Percentiles rank a stretch among this genome's conserved stretches.
phyloP scores from a whole-genome alignment of 2,113 vertebrate genomes.

The Trichomycterus rosablanca region DNA sequence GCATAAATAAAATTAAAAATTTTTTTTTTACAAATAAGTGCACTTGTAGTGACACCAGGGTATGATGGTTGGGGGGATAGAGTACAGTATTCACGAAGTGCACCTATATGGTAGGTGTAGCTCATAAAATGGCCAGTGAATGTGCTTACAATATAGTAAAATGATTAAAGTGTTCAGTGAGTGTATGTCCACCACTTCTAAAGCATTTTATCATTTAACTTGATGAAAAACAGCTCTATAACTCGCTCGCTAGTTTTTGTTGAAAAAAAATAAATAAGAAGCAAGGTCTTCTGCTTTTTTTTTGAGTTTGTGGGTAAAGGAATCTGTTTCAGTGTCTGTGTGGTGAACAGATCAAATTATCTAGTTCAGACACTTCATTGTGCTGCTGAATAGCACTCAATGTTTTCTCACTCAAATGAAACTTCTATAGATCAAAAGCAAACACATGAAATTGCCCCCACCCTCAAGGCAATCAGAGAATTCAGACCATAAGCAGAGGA shows the following conservation, averaged over 20 bases:
- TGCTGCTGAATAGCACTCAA: slow-evolving; percentile 4
- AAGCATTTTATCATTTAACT: not conserved
- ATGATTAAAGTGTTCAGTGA: too few species aligned
- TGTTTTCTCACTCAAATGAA: slow-evolving; percentile 18
- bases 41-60: too few species aligned
- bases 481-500: slow-evolving; percentile 27
- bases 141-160: too few species aligned
- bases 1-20: too few species aligned
- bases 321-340: slow-evolving; percentile 7
- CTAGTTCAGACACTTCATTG: slow-evolving; percentile 13
- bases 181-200: not conserved
- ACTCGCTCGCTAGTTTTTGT: not conserved
- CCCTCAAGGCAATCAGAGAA: slow-evolving; percentile 19
- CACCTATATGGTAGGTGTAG: too few species aligned
- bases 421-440: slow-evolving; percentile 29
- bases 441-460: slow-evolving; percentile 29
- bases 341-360: slow-evolving; percentile 29
- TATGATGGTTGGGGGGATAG: too few species aligned
- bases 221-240: not conserved
- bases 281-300: slow-evolving; percentile 3
- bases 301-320: slow-evolving; percentile 7
- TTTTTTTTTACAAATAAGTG: too few species aligned
- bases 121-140: too few species aligned
- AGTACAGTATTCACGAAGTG: too few species aligned
- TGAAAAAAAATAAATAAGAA: not conserved